These are phyloP conservation scores for Lycocerus yunnanus DNA, from an alignment of 2,888 invertebrate genomes.

Conservation along the genomic window DNA sequence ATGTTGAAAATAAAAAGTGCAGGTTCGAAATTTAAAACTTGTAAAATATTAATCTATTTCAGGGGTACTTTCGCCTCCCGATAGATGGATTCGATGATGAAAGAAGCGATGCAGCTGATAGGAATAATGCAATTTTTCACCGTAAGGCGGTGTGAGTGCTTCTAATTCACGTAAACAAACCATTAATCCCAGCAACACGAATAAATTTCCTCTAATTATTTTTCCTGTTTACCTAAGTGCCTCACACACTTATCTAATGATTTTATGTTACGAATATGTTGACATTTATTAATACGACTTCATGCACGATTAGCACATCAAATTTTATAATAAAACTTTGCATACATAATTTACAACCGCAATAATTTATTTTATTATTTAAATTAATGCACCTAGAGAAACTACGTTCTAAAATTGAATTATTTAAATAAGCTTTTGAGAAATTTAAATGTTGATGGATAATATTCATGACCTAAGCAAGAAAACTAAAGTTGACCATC, in stretches of 20 bases:
- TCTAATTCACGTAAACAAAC: conserved; percentile 30
- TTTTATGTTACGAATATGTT: conserved; percentile 14
- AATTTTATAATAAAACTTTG: background rate
- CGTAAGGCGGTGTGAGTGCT: conserved; percentile 36
- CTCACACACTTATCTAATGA: conserved; percentile 26
- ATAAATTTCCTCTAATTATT: conserved; percentile 39
- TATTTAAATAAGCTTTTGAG: background rate
- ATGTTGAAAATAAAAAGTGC: background rate
- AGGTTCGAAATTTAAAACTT: background rate
- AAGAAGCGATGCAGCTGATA: conserved; percentile 11
- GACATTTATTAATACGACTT: background rate
- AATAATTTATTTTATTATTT: background rate
- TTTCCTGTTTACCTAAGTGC: conserved; percentile 27
- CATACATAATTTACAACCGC: background rate
- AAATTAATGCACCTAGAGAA: background rate
- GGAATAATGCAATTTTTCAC: conserved; percentile 33
- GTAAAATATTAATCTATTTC: background rate
- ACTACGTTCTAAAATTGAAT: background rate
- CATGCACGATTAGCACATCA: background rate
- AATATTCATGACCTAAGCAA: background rate
- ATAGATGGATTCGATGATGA: conserved; percentile 22
- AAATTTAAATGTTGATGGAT: background rate
- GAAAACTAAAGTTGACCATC: background rate
- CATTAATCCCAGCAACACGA: conserved; percentile 37
- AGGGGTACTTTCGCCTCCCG: conserved; percentile 1